These are phyloP conservation scores for Ethmia dodecea DNA, from an alignment of 2,888 invertebrate species.

Conservation along the genomic window DNA sequence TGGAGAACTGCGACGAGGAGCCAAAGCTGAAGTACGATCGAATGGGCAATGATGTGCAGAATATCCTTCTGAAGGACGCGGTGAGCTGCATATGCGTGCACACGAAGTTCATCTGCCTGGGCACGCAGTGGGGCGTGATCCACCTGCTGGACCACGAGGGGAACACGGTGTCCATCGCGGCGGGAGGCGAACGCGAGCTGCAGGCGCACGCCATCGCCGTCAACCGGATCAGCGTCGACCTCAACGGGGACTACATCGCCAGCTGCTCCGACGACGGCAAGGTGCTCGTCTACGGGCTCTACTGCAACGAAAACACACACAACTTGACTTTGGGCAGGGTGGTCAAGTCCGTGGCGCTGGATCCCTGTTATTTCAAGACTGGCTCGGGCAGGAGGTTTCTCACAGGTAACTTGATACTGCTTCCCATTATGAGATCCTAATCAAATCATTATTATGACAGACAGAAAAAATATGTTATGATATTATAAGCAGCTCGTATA, in stretches of 20 bases:
- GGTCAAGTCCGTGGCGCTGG: constrained; percentile 91
- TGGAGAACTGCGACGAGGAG: constrained; percentile 77
- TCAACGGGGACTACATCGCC: constrained; percentile 95
- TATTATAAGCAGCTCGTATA: no score
- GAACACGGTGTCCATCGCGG: constrained; percentile 80
- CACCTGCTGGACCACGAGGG: constrained; percentile 96
- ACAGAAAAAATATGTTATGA: no score
- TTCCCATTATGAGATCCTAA: no score
- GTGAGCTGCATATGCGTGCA: constrained; percentile 95
- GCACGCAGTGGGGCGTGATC: constrained; percentile 94
- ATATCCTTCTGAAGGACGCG: constrained; percentile 90
- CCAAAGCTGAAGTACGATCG: constrained; percentile 95
- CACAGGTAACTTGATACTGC: constrained; percentile 75
- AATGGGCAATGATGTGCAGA: constrained; percentile 90
- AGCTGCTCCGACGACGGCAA: constrained; percentile 95
- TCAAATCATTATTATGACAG: no score
- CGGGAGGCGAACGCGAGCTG: constrained; percentile 80
- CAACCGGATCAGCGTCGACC: constrained; percentile 96
- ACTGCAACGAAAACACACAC: constrained; percentile 89
- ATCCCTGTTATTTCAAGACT: constrained; percentile 87
- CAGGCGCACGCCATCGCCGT: constrained; percentile 93
- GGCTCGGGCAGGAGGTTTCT: constrained; percentile 90
- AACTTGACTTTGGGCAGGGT: constrained; percentile 86
- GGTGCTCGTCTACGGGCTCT: constrained; percentile 91
- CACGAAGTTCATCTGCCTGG: constrained; percentile 95